Base-by-base conservation (phyloP, 2,797 vertebrate genomes). In the Rhynchonycteris naso region DNA sequence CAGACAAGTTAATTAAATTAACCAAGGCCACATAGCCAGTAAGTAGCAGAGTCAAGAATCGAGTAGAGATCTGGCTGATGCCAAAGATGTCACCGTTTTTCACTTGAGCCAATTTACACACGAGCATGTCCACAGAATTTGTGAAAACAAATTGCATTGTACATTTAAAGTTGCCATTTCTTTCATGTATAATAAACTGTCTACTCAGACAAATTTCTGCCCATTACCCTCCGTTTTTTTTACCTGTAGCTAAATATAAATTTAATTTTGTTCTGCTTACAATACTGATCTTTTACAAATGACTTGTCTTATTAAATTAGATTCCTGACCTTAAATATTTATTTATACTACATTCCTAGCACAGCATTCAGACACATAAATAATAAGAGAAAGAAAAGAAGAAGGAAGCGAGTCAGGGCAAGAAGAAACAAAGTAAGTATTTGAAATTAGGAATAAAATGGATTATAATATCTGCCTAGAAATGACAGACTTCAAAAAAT, bases 201-300 rank as follows among this genome's bases (percentile, higher is more conserved):
- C 82, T 96, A 76, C 78, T 35, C 80, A 90, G 78, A 88, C 43
- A 96, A 78, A 84, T 80, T 38, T 19, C 69, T 96, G 47, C 65
- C 61, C 82, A 75, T 80, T 92, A 85, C 52, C 1, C 11, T 97
- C 59, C 82, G 92, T 71, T 96, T 92, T 86, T 94, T 79, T 96
- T 71, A 91, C 69, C 66, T 68, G 33, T 61, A 97, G 88, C 91
- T 96, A 92, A 89, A 94, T 59, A 96, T 65, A 95, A 12, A 96
- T 78, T 96, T 92, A 95, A 14, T 97, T 98, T 91, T 96, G 43
- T 50, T 96, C 89, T 76, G 43, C 21, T 89, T 97, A 97, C 21
- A 38, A 76, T 84, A 63, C 94, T 93, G 78, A 91, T 95, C 81
- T 94, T 96, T 95, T 93, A 94, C 68, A 97, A 97, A 95, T 93